Evolutionary conservation across 37 sponge, comb jelly and placozoan genomes (phyloP).

Genomic region (Aphrocallistes beatrix): DNA sequence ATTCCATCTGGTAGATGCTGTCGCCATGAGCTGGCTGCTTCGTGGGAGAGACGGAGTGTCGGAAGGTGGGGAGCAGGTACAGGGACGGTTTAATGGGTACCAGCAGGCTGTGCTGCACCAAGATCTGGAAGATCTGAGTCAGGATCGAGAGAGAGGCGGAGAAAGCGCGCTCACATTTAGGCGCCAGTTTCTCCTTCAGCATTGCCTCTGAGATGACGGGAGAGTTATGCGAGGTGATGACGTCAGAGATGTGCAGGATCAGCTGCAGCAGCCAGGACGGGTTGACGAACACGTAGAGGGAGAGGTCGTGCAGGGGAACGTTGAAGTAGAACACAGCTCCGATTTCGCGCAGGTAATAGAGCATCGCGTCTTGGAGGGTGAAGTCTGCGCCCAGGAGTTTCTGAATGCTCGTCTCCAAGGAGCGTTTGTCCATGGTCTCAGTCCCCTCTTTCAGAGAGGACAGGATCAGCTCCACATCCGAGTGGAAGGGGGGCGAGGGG

Average conservation of each 20-base stretch:
- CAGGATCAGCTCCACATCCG: not conserved
- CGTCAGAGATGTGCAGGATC: not conserved
- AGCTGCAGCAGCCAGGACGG: not conserved
- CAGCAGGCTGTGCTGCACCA: not conserved
- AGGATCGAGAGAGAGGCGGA: not conserved
- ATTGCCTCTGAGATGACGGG: not conserved
- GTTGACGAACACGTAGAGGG: not conserved
- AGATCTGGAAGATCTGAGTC: not conserved
- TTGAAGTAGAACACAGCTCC: not conserved
- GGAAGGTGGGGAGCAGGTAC: not conserved
- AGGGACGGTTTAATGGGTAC: not conserved
- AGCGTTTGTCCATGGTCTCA: not conserved
- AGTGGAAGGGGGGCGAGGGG: not conserved
- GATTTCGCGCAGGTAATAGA: not conserved
- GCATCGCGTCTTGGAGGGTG: not conserved
- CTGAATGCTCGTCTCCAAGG: not conserved
- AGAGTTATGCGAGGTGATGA: not conserved
- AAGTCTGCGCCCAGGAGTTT: not conserved
- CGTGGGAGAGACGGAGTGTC: not conserved
- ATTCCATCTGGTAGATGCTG: not conserved
- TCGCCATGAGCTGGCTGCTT: not conserved
- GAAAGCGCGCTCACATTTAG: not conserved
- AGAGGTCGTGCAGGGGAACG: not conserved
- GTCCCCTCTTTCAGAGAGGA: not conserved
- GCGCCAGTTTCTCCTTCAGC: constrained; percentile 11